Base-by-base conservation (phyloP, 2,888 invertebrate genomes). In the Metalampra italica region DNA sequence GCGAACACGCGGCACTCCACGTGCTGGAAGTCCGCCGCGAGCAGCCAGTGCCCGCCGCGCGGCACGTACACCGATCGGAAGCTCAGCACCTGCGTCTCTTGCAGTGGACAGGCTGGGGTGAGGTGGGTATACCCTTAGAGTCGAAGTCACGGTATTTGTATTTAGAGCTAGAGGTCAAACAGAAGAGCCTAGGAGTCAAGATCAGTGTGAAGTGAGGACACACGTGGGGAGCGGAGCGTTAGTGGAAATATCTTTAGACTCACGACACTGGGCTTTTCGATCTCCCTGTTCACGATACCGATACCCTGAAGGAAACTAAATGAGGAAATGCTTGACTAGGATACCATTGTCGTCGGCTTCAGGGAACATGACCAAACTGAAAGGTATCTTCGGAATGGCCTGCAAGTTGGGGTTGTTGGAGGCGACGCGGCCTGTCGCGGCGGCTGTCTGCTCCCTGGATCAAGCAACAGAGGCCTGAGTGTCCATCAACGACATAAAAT, bases 1-100 rank as follows among this genome's bases (percentile, higher is more conserved):
- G 90, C 90, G 60, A 88, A 79, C 66, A 90, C 80, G 58, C 90
- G 77, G 54, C 90, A 85, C 73, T 91, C 90, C 52, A 88, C 75
- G 64, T 91, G 90, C 58, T 66, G 64, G 72, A 89, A 91, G 75
- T 91, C 90, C 0, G 88, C 90, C 38, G 84, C 82, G 53, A 90
- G 50, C 49, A 90, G 70, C 36, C 38, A 14, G 56, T 51, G 50
- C 0, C 79, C 80, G 0, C 53, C 55, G 0, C 87, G 68, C 0
- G 82, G 47, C 29, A 64, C 56, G 72, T 85, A 90, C 53, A 81
- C 68, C 9, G 75, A 72, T 0, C 90, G 82, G 58, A 90, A 73
- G 48, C 62, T 43, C 29, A 50, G 34, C 43, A 80, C 59, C 34
- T 53, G 40, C 14, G 29, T n/a, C 1, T 7, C 15, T 8, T 43